phyloP scores from a whole-genome alignment of 2,113 vertebrate species.

The Chionis minor region DNA sequence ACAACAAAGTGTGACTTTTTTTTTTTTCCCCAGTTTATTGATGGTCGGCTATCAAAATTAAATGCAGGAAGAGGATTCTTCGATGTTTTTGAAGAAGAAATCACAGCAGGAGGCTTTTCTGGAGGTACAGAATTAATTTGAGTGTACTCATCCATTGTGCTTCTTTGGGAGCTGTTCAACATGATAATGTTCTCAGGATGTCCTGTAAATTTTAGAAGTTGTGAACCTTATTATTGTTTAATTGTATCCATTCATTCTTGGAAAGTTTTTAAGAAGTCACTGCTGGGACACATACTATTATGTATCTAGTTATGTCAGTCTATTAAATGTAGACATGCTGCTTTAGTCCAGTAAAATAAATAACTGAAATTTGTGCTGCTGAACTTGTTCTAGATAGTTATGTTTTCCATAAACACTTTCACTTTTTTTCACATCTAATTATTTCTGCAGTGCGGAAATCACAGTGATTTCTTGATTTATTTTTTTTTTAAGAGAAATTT shows the following conservation, averaged over 20 bases:
- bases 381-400: not conserved
- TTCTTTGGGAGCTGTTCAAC: not conserved
- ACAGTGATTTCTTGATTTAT: not conserved
- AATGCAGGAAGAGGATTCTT: constrained; percentile 94
- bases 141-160: not conserved
- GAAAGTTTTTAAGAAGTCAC: not conserved
- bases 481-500: not conserved
- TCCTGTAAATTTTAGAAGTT: not conserved
- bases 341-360: not conserved
- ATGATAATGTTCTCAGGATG: not conserved
- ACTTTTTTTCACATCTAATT: not conserved
- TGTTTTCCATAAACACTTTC: not conserved
- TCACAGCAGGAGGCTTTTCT: constrained; percentile 93
- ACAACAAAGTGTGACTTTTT: not conserved
- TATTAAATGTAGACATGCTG: not conserved
- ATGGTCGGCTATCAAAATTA: constrained; percentile 93
- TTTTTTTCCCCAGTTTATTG: constrained; percentile 89
- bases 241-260: not conserved
- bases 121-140: constrained; percentile 80
- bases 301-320: not conserved
- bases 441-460: not conserved
- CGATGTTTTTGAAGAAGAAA: constrained; percentile 96
- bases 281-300: not conserved
- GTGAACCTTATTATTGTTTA: not conserved
- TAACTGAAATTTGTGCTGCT: not conserved